These are phyloP conservation scores for Nothocercus julius DNA, from an alignment of 2,113 vertebrate species.

Conservation along the genomic window DNA sequence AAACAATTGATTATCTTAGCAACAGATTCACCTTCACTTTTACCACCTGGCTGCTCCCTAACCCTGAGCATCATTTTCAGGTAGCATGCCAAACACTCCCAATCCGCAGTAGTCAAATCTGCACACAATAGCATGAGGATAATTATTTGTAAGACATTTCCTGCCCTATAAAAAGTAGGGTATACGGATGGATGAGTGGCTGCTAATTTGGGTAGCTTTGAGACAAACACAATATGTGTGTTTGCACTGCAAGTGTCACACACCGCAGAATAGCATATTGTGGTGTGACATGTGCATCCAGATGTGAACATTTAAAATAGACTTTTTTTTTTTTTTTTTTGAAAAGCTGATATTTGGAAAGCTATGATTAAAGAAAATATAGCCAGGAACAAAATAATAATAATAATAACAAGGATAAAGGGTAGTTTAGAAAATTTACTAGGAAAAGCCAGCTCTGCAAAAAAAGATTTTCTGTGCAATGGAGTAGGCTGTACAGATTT, in stretches of 20 bases:
- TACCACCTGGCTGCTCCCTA: neutral
- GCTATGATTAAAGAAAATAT: slow-evolving; percentile 48
- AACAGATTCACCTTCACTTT: neutral
- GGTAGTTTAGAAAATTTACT: slow-evolving; percentile 5
- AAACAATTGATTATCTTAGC: neutral
- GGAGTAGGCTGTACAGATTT: neutral
- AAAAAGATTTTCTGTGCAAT: neutral
- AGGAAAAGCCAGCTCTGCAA: neutral
- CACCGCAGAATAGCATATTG: neutral
- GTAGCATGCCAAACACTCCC: neutral
- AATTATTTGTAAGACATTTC: slow-evolving; percentile 3
- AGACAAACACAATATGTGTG: neutral
- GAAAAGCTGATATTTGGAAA: slow-evolving; percentile 11
- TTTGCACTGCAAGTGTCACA: slow-evolving; percentile 3
- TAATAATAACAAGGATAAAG: neutral
- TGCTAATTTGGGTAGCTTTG: slow-evolving; percentile 38
- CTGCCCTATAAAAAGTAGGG: neutral
- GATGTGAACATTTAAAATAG: slow-evolving; percentile 56
- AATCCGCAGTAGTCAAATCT: neutral
- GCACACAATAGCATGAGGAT: neutral
- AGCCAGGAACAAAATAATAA: slow-evolving; percentile 24
- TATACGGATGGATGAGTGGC: neutral
- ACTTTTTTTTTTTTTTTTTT: neutral
- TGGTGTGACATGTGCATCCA: slow-evolving; percentile 21
- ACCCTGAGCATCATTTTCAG: neutral